Conservation (phyloP, 2,113 vertebrate genomes). For the Caracal caracal region DNA sequence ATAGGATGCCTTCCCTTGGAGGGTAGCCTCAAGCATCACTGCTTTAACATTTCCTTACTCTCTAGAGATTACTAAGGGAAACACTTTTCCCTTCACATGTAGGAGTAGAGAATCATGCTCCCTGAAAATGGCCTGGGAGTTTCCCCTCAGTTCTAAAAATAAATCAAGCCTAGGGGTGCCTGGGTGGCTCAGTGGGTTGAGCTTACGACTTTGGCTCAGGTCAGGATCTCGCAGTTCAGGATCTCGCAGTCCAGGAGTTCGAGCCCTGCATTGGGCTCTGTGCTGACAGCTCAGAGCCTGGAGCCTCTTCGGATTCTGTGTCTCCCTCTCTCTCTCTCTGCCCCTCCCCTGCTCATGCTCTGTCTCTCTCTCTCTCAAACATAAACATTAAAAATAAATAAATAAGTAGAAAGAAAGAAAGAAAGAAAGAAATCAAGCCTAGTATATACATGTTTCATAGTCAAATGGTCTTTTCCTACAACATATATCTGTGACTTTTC, state of each 20-base stretch:
- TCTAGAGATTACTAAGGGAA: neutral
- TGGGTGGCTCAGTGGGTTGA: too few species aligned
- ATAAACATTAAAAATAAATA: too few species aligned
- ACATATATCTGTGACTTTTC: neutral
- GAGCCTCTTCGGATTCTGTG: too few species aligned
- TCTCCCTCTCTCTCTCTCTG: too few species aligned
- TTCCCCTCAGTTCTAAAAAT: slow-evolving; percentile 13
- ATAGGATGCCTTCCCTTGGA: neutral
- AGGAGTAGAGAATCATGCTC: neutral
- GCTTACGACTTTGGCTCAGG: too few species aligned
- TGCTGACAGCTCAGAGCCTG: too few species aligned
- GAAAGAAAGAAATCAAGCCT: neutral
- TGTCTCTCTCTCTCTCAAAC: too few species aligned
- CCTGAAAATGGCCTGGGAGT: neutral
- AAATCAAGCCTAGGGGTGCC: neutral
- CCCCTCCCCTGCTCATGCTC: too few species aligned
- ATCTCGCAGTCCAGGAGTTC: too few species aligned
- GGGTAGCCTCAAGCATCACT: neutral
- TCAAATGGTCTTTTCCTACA: slow-evolving; percentile 15
- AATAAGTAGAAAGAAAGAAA: too few species aligned
- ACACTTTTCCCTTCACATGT: neutral
- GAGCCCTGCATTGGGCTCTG: too few species aligned
- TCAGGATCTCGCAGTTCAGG: too few species aligned
- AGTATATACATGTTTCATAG: neutral
- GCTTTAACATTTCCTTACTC: neutral